A percentile compares a stretch with the other conserved stretches of the same genome.
phyloP scores from a whole-genome alignment of 1,140 invertebrate genomes.

The Hyposmocoma kahamanoa region DNA sequence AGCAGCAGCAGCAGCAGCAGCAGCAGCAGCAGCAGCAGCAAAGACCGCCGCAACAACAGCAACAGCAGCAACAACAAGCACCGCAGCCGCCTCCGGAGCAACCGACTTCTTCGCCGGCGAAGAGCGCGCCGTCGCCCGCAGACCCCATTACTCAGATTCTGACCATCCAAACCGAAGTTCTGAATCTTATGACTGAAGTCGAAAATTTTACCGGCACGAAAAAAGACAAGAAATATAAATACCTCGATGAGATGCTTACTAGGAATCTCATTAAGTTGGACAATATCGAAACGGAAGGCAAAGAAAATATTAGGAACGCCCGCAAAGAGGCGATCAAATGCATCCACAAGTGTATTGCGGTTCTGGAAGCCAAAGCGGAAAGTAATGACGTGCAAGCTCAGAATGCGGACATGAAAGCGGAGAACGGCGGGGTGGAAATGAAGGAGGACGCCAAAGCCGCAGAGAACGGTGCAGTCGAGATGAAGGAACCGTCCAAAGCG shows the following conservation, averaged over 20 bases:
- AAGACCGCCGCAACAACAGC: conserved; percentile 38
- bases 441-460: conserved; percentile 22
- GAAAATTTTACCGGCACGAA: conserved; percentile 83
- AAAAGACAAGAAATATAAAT: conserved; percentile 90
- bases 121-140: conserved; percentile 54
- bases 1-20: conserved; percentile 36
- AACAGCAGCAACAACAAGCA: conserved; percentile 31
- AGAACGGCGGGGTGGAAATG: conserved; percentile 19
- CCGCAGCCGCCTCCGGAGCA: conserved; percentile 42
- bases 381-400: conserved; percentile 50
- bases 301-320: conserved; percentile 89
- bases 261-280: conserved; percentile 93
- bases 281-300: conserved; percentile 92
- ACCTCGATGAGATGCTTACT: conserved; percentile 95
- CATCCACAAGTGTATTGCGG: conserved; percentile 89
- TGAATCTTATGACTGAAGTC: conserved; percentile 84
- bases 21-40: conserved; percentile 46
- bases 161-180: conserved; percentile 85
- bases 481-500: conserved; percentile 50
- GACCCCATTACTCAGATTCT: conserved; percentile 87
- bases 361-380: conserved; percentile 83
- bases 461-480: conserved; percentile 60
- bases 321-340: conserved; percentile 90
- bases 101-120: conserved; percentile 34
- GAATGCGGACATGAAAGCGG: conserved; percentile 50